Evolutionary conservation across 2,888 invertebrate genomes (phyloP).

Genomic region (Abscondita cerata): DNA sequence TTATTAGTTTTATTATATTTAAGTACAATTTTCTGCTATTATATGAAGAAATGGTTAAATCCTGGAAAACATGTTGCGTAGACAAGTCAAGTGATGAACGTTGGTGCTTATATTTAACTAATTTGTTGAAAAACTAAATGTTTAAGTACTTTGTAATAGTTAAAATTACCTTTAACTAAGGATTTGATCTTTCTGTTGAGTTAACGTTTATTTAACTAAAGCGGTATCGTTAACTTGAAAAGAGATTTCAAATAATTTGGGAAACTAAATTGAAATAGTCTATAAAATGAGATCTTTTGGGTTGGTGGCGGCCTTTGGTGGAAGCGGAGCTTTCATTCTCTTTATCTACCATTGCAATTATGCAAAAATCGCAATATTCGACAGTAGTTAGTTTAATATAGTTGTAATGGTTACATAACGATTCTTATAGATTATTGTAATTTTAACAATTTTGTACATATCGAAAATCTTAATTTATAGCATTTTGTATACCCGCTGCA

Average conservation of each 20-base stretch:
- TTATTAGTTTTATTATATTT: constrained; percentile 88
- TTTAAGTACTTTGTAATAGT: constrained; percentile 25
- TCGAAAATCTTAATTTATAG: constrained; percentile 32
- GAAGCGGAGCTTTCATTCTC: constrained; percentile 39
- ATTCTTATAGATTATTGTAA: constrained; percentile 7
- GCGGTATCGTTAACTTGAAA: constrained; percentile 38
- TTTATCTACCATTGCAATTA: constrained; percentile 48
- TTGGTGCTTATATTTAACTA: constrained; percentile 34
- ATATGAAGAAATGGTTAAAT: constrained; percentile 90
- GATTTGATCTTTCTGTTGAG: constrained; percentile 48
- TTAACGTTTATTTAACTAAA: constrained; percentile 38
- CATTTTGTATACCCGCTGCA: constrained; percentile 30
- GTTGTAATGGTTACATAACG: constrained; percentile 32
- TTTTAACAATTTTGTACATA: constrained; percentile 25
- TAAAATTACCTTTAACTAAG: constrained; percentile 18
- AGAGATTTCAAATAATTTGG: constrained; percentile 41
- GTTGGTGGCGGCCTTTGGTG: constrained; percentile 53
- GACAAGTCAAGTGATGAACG: constrained; percentile 40
- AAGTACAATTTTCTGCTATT: constrained; percentile 90
- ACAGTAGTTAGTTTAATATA: constrained; percentile 19
- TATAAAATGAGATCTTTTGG: constrained; percentile 45
- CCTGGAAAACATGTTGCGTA: constrained; percentile 82
- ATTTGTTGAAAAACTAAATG: constrained; percentile 22
- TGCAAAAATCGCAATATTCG: neutral
- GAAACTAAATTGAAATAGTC: constrained; percentile 38